These are phyloP conservation scores for Cichlasoma orientale DNA, from an alignment of 2,797 vertebrate genomes.

Conservation along the genomic window DNA sequence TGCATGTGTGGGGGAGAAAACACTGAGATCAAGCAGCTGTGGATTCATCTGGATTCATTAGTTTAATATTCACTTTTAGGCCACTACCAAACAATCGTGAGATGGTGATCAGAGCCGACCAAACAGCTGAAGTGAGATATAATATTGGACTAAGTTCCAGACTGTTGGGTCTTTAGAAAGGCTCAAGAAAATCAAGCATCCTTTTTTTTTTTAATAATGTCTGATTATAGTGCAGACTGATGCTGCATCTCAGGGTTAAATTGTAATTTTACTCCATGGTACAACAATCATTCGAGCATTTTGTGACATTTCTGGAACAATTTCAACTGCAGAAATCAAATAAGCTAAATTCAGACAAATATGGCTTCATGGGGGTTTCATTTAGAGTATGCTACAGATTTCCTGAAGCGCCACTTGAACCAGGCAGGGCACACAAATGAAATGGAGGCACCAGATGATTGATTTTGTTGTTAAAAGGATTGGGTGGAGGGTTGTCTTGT, in stretches of 20 bases:
- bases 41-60: constrained; percentile 4
- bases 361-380: neutral
- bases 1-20: neutral
- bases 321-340: neutral
- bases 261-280: neutral
- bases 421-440: neutral
- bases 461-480: constrained; percentile 4
- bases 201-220: neutral
- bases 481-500: neutral
- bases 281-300: neutral
- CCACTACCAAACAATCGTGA: neutral
- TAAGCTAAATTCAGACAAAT: neutral
- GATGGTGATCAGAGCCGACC: neutral
- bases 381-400: neutral
- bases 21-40: neutral
- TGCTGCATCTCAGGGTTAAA: neutral
- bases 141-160: too few relatives aligned
- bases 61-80: neutral
- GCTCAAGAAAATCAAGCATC: neutral
- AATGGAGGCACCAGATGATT: neutral
- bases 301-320: too few relatives aligned
- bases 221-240: neutral
- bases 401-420: neutral
- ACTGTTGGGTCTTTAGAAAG: neutral
- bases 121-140: neutral